Conservation (phyloP, 2,113 vertebrate genomes). For the Tragelaphus scriptus region DNA sequence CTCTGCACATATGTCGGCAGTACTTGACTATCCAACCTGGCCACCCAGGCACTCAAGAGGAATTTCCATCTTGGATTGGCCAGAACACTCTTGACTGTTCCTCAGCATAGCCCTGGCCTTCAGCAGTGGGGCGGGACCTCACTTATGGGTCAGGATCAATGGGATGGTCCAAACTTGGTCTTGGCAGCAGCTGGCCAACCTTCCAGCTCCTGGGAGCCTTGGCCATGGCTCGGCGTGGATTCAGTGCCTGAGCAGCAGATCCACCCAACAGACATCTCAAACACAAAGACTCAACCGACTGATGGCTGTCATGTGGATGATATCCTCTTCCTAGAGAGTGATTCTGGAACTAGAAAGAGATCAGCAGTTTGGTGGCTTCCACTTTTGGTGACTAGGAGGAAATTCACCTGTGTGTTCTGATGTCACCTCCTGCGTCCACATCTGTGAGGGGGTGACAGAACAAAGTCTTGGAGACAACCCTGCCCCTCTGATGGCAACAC, state of each 20-base stretch:
- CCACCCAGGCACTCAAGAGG: background rate
- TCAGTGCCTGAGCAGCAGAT: background rate
- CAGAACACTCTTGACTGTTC: background rate
- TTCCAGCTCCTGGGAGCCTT: background rate
- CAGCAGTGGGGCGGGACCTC: background rate
- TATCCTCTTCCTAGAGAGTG: slow-evolving; percentile 13
- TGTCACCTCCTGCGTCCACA: background rate
- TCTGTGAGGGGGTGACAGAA: background rate
- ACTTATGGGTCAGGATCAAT: background rate
- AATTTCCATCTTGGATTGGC: background rate
- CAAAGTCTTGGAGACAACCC: background rate
- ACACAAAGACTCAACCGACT: background rate
- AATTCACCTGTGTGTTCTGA: background rate
- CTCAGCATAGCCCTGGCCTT: background rate
- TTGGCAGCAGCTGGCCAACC: background rate
- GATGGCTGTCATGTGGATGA: background rate
- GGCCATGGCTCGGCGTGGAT: background rate
- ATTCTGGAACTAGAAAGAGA: slow-evolving; percentile 5
- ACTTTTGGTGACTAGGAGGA: background rate
- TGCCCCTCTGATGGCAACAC: background rate
- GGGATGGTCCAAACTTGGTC: background rate
- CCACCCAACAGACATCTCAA: background rate
- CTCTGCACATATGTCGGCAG: background rate
- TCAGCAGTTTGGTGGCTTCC: background rate
- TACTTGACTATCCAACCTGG: background rate